Percentiles rank a stretch among this genome's conserved stretches.
Conservation (phyloP, 2,888 invertebrate genomes). For the Pyrrhosoma nymphula region DNA sequence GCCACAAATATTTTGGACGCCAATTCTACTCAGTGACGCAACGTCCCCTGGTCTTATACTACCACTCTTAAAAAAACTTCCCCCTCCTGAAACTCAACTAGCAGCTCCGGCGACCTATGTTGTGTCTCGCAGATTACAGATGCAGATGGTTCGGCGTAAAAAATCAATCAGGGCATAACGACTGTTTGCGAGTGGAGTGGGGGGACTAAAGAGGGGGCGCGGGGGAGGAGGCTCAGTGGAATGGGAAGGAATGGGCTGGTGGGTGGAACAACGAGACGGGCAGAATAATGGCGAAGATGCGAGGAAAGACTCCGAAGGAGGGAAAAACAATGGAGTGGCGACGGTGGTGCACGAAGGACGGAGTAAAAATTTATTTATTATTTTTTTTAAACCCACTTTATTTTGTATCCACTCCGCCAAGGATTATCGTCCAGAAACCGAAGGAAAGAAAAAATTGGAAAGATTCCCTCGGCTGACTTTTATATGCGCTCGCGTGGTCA, state of each 20-base stretch:
- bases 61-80: neutral
- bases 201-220: neutral
- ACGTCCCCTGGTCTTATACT: too few species aligned
- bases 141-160: constrained; percentile 59
- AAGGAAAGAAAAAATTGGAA: neutral
- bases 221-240: neutral
- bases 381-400: neutral
- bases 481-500: neutral
- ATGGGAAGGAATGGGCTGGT: neutral
- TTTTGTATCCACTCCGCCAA: neutral
- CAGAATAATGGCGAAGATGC: neutral
- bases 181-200: neutral
- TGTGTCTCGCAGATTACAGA: constrained; percentile 58
- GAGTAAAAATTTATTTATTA: neutral
- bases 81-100: neutral
- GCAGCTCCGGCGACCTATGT: constrained; percentile 29
- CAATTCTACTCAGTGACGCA: too few species aligned
- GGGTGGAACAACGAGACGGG: neutral
- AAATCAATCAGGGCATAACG: constrained; percentile 55
- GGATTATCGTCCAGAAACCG: neutral
- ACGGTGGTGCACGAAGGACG: neutral
- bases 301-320: neutral
- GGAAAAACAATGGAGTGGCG: neutral
- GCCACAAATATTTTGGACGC: too few species aligned
- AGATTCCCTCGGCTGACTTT: neutral